Percentiles rank a stretch among this genome's conserved stretches.
These are phyloP conservation scores for Drosophila formosana DNA, from an alignment of 2,888 invertebrate genomes.

Conservation along the genomic window DNA sequence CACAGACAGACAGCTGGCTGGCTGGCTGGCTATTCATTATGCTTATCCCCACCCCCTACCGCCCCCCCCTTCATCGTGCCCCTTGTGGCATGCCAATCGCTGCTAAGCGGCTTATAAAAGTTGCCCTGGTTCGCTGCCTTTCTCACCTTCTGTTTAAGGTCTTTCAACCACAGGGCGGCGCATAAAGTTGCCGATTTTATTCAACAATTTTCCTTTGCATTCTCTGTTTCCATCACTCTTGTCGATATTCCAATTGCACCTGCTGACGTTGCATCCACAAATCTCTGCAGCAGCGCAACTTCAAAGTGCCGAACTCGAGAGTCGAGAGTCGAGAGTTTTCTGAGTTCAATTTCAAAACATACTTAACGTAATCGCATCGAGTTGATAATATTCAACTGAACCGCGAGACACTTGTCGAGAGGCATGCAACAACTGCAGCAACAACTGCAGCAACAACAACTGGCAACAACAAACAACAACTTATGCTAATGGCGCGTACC, in stretches of 20 bases:
- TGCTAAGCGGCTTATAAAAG: conserved; percentile 57
- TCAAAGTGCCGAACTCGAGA: conserved; percentile 44
- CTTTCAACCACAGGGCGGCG: conserved; percentile 25
- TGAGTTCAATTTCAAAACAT: conserved; percentile 67
- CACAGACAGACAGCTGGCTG: conserved; percentile 31
- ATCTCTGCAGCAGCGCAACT: conserved; percentile 41
- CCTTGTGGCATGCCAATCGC: conserved; percentile 40
- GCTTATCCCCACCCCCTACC: conserved; percentile 29
- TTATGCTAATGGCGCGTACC: conserved; percentile 80
- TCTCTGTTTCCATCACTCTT: conserved; percentile 9
- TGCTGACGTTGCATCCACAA: conserved; percentile 33
- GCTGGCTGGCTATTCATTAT: conserved; percentile 44
- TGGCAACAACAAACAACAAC: conserved; percentile 39
- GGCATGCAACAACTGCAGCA: conserved; percentile 29
- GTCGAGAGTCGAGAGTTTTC: conserved; percentile 14
- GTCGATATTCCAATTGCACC: conserved; percentile 44
- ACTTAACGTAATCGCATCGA: conserved; percentile 60
- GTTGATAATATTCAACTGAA: conserved; percentile 42
- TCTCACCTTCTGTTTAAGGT: conserved; percentile 54
- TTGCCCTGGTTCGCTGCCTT: conserved; percentile 35
- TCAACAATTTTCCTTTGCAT: conserved; percentile 8
- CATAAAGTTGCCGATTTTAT: conserved; percentile 60
- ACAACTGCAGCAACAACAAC: conserved; percentile 41
- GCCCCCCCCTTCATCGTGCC: neutral
- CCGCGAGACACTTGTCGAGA: conserved; percentile 70